Base-by-base conservation (phyloP, 2,113 vertebrate genomes). In the Sinocyclocheilus rhinocerous region DNA sequence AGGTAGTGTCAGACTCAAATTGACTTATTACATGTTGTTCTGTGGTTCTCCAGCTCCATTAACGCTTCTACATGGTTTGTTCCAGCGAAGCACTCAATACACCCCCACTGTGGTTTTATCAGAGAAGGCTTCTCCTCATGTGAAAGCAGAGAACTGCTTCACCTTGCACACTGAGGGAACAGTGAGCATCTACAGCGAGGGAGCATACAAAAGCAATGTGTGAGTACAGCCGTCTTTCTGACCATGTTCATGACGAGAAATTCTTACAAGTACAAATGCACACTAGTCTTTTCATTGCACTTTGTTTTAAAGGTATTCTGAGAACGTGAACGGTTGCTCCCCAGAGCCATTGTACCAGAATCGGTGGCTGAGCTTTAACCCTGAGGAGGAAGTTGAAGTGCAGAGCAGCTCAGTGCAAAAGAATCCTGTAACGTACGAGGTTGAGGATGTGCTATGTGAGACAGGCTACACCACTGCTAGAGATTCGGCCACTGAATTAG, bases 381-480 rank as follows among this genome's bases (percentile, higher is more conserved):
- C 87, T 9, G 92, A 85, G 1, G 93, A 93, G 2, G 92, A 94
- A 85, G 85, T 86, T 0, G 76, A n/a, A 2, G 85, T 91, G 85
- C 3, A 85, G 79, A 84, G 78, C 82, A 94, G 89, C 13, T 86
- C 91, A 3, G 10, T 84, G 0, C 90, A 79, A 76, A 0, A 92
- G 92, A 39, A 76, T 29, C 13, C 90, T 88, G 39, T 83, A 18
- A 83, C 78, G 12, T 92, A 90, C 0, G 93, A 89, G 26, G 91
- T 91, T 75, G 91, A 90, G 0, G 94, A 95, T 79, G 95, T 93
- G 9, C 95, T 94, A 83, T 95, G 93, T 18, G 96, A 96, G 90
- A 96, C 95, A 0, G 95, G 95, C 29, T 96, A 96, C 88, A 96
- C 95, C 69, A 96, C 95, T 0, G 96, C 93, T 0, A 86, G 92